Base-by-base conservation (phyloP, 2,888 invertebrate genomes). In the Meteorus colon region DNA sequence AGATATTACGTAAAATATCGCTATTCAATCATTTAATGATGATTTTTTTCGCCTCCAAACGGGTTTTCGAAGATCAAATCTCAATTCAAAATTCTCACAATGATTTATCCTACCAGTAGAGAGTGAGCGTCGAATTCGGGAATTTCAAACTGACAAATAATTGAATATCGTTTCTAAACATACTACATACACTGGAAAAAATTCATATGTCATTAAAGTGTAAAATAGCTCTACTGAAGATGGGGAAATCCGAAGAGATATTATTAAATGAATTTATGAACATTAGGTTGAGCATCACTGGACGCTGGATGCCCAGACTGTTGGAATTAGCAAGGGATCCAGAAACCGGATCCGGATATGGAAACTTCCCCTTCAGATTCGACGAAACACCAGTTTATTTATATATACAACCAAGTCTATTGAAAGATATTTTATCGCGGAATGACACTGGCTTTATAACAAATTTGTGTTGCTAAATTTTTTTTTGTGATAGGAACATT, bases 211-310 rank as follows among this genome's bases (percentile, higher is more conserved):
- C 19, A 51, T 51, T 19, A 51, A 19, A 4, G n/a, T 51, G 16
- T n/a, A 3, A 19, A 16, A 16, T 51, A 51, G 24, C 19, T 51
- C 5, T 19, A 55, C 10, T 19, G 6, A 6, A 71, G 27, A 60
- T 8, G 10, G 62, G 62, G 45, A 24, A 31, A 4, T 24, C 12
- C n/a, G 14, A 62, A 29, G 5, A 55, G n/a, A 19, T 31, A 12
- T 60, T n/a, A 62, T 37, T 2, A 16, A 14, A 27, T 2, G 45
- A 10, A 69, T 8, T 55, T 31, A 55, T 34, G 19, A 34, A 16
- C n/a, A 48, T 72, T 62, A 16, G 31, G 63, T 72, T 72, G 72
- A 72, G 72, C 14, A 31, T n/a, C 72, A 72, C 72, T 72, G 72
- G n/a, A 24, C 45, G 45, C 6, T 59, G 34, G 31, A 59, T 27